Percentiles rank a stretch among this genome's conserved stretches.
phyloP scores from a whole-genome alignment of 2,888 invertebrate genomes.

The Scaptomyza tumidula region DNA sequence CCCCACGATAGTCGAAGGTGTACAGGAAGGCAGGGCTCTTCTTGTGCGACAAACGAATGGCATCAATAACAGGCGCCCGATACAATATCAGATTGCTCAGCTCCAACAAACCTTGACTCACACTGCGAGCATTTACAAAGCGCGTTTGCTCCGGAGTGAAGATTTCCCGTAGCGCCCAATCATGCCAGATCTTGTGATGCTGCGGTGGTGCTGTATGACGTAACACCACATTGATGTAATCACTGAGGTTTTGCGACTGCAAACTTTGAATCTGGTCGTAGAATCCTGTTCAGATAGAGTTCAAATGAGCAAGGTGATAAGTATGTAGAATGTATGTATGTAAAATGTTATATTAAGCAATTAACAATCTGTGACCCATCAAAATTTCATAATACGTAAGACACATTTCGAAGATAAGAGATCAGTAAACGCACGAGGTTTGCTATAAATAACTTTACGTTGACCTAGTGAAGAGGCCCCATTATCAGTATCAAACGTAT shows the following conservation, averaged over 20 bases:
- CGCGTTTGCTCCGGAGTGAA: conserved; percentile 68
- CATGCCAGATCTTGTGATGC: conserved; percentile 74
- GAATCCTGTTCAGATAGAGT: conserved; percentile 62
- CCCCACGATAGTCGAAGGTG: conserved; percentile 85
- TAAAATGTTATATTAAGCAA: too few species aligned
- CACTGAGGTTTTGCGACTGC: conserved; percentile 74
- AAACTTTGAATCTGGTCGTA: conserved; percentile 72
- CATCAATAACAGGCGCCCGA: conserved; percentile 80
- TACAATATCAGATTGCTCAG: conserved; percentile 81
- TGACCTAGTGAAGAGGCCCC: background rate
- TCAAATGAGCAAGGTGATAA: background rate
- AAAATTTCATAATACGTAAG: too few species aligned
- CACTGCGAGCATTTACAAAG: conserved; percentile 45
- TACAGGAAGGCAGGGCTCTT: conserved; percentile 84
- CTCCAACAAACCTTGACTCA: conserved; percentile 79
- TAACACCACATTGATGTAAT: conserved; percentile 80
- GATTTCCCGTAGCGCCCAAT: conserved; percentile 78
- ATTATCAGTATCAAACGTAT: background rate
- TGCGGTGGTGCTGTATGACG: conserved; percentile 75
- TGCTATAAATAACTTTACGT: background rate
- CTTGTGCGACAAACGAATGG: conserved; percentile 73
- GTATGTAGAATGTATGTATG: too few species aligned
- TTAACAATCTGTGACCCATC: too few species aligned
- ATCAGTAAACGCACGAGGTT: too few species aligned
- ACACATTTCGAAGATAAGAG: too few species aligned